A percentile compares a stretch with the other conserved stretches of the same genome.
Evolutionary conservation across 2,888 invertebrate genomes (phyloP).

Genomic region (Barypeithes pellucidus): DNA sequence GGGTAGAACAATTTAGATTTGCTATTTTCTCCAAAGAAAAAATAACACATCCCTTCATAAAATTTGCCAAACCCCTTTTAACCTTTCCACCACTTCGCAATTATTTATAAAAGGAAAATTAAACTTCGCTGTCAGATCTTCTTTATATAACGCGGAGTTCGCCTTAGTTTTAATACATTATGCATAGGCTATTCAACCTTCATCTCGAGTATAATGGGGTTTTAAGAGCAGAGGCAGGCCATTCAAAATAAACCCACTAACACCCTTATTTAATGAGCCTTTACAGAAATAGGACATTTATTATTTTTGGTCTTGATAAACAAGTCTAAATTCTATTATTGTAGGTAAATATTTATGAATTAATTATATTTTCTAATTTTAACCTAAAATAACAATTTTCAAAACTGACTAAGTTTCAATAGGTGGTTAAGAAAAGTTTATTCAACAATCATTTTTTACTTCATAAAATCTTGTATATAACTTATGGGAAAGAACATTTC

Average conservation of each 20-base stretch:
- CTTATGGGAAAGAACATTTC: no score
- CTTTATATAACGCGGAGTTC: constrained; percentile 31
- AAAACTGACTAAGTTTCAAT: no score
- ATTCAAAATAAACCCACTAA: constrained; percentile 26
- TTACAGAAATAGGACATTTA: neutral
- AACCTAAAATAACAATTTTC: no score
- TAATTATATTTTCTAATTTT: no score
- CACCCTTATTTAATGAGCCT: constrained; percentile 18
- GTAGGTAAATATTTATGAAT: no score
- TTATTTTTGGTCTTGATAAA: constrained; percentile 2
- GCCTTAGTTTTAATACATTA: constrained; percentile 37
- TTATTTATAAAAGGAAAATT: constrained; percentile 45
- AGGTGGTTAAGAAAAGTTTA: no score
- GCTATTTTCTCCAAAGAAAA: no score
- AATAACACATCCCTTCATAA: neutral
- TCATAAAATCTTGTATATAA: no score
- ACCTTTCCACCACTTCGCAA: constrained; percentile 29
- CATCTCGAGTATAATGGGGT: constrained; percentile 25
- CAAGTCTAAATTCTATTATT: no score
- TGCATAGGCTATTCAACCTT: constrained; percentile 37
- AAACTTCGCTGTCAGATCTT: constrained; percentile 34
- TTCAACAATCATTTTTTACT: no score
- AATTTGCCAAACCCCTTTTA: constrained; percentile 24
- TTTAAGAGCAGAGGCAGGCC: constrained; percentile 25
- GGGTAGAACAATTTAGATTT: no score